Evolutionary conservation across 1,140 invertebrate genomes (phyloP).

Genomic region (Trichonephila inaurata): DNA sequence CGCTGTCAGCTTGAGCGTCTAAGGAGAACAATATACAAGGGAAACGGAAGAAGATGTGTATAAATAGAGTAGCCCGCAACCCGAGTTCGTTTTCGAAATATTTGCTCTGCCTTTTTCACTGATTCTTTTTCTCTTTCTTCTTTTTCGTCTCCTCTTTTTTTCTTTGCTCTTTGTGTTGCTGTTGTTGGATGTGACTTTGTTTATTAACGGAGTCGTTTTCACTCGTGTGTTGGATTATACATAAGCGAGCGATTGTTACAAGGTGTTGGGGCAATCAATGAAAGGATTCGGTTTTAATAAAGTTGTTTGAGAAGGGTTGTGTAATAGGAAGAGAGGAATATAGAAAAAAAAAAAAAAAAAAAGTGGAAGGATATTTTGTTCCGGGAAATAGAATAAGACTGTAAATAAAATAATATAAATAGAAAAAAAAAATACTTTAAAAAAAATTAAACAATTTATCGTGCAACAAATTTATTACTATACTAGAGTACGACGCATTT

Average conservation of each 20-base stretch:
- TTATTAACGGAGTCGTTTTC: not conserved
- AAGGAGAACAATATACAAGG: constrained; percentile 70
- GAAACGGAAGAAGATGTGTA: constrained; percentile 65
- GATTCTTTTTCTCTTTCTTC: not conserved
- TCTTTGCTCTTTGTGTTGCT: not conserved
- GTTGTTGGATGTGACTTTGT: constrained; percentile 38
- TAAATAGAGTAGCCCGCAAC: constrained; percentile 66
- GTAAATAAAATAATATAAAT: no score
- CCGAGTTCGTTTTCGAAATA: constrained; percentile 63
- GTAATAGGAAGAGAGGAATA: not conserved
- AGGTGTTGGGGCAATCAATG: not conserved
- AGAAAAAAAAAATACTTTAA: no score
- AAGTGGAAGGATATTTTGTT: no score
- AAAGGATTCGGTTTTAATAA: not conserved
- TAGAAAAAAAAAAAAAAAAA: no score
- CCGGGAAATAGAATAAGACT: no score
- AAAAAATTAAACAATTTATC: no score
- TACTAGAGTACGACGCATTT: no score
- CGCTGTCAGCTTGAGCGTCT: not conserved
- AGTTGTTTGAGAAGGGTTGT: not conserved
- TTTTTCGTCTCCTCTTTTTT: not conserved
- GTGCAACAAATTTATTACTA: no score
- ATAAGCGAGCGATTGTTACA: not conserved
- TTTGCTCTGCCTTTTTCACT: constrained; percentile 10
- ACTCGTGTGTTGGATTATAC: no score